Percentiles rank a stretch among this genome's conserved stretches.
Conservation (phyloP, 2,113 vertebrate genomes). For the Myotis davidii region DNA sequence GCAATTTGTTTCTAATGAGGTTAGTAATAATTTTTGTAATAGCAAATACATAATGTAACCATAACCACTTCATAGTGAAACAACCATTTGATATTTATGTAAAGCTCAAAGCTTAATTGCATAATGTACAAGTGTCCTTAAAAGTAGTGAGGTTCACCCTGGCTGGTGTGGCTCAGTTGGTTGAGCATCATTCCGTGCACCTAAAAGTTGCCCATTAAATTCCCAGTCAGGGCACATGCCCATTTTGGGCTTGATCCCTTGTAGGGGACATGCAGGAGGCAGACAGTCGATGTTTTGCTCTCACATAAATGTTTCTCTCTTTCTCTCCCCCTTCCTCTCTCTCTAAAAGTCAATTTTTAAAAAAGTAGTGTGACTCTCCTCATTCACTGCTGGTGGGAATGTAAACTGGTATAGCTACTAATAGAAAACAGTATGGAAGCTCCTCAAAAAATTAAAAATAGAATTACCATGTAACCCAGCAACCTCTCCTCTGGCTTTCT, state of each 20-base stretch:
- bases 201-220: too few species aligned
- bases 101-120: background rate
- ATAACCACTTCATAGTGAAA: background rate
- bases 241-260: too few species aligned
- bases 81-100: background rate
- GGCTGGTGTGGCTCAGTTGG: too few species aligned
- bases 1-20: background rate
- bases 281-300: too few species aligned
- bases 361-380: constrained; percentile 57
- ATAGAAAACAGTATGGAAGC: background rate
- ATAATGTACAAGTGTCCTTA: background rate
- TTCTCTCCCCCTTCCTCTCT: too few species aligned
- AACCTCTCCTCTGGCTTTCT: background rate
- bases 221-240: too few species aligned
- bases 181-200: too few species aligned
- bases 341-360: too few species aligned
- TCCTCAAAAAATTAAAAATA: background rate
- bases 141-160: constrained; percentile 55
- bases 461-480: background rate
- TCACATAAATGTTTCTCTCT: too few species aligned
- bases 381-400: background rate
- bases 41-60: background rate
- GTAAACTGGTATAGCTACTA: background rate
- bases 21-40: background rate
- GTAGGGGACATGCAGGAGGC: too few species aligned